Evolutionary conservation across 2,888 invertebrate genomes (phyloP), one percentile per base, ranked within the genome.

Genomic region (Gisinianus flammeolus): DNA sequence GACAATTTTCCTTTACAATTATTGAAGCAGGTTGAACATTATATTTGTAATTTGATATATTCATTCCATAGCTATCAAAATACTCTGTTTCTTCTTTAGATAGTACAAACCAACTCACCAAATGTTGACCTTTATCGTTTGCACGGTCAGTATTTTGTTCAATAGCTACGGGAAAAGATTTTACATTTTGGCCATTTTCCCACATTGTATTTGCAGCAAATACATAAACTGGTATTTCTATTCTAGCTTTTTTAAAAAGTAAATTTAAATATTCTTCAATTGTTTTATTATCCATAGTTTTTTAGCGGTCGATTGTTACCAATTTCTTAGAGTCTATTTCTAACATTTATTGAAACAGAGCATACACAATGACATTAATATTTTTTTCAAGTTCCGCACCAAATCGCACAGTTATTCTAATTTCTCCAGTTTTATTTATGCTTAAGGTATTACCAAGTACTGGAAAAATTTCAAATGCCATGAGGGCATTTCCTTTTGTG

Each of bases 381-480:
- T 30, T 24, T 35, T 69, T 3, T 6, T 0, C 0, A 1, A 69
- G 44, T 26, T 44, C 52, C 8, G 2, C 24, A 2, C 10, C 4
- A 52, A 69, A 69, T 44, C 24, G 19, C 0, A 69, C 1, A 24
- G 4, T 10, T 22, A 69, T 28, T 52, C 44, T 44, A 1, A 69
- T 69, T 52, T 69, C 22, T 31, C 69, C 69, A 19, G 6, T 44
- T n/a, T 31, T n/a, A 69, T 69, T 69, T 3, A 69, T 2, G 22
- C 35, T 35, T 2, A 68, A 24, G 12, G 35, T 22, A 22, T 35
- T 35, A 1, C 22, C 8, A 1, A 30, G 1, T 19, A 10, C n/a
- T 22, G 69, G 69, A 2, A 69, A 24, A 4, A 69, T 4, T 26
- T 69, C 44, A 24, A 69, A 22, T 0, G 69, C 69, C 12, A 35